Base-by-base conservation (phyloP, 2,797 vertebrate genomes). In the Myotis myotis region DNA sequence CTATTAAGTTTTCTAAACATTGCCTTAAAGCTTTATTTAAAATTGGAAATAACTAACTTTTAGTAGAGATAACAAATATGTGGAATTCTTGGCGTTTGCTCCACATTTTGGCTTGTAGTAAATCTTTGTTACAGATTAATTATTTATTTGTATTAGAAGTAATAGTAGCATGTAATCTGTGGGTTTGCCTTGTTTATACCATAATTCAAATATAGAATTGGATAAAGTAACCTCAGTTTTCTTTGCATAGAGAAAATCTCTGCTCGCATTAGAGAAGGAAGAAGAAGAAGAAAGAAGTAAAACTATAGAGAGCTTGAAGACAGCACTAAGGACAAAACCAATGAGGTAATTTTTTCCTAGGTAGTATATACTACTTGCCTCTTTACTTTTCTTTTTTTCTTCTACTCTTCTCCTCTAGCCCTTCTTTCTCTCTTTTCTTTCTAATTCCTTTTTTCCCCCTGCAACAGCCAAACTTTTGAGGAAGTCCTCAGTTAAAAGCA, bases 231-330 rank as follows among this genome's bases (percentile, higher is more conserved):
- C 38, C 94, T 86, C 55, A 64, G 78, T 97, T 98, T 93, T 97
- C 79, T 87, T 68, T 95, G 33, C 11, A 47, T 98, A 99, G 99
- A 99, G 99, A 97, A 99, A 99, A 98, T 99, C 99, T 0, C 97
- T 99, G 95, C 98, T 99, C 1, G 99, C 99, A 85, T 98, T 99
- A 98, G 99, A 99, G 97, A 99, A 99, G 89, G 99, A 99, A 96
- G 99, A 99, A 0, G 99, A 99, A 94, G 99, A 99, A 93, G 99
- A 99, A 97, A 99, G 99, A 95, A 99, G 99, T 97, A 99, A 99
- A 98, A 99, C 99, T 28, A 99, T 99, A 0, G 99, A 99, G 98
- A 99, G 99, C 97, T 98, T 99, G 97, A 99, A 99, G 98, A 99
- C 99, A 0, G 99, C 99, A 93, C 98, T 99, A 96, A 98, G 99